Percentiles rank a stretch among this genome's conserved stretches.
These are phyloP conservation scores for Neolamprologus hecqui DNA, from an alignment of 2,113 vertebrate genomes.

Conservation along the genomic window DNA sequence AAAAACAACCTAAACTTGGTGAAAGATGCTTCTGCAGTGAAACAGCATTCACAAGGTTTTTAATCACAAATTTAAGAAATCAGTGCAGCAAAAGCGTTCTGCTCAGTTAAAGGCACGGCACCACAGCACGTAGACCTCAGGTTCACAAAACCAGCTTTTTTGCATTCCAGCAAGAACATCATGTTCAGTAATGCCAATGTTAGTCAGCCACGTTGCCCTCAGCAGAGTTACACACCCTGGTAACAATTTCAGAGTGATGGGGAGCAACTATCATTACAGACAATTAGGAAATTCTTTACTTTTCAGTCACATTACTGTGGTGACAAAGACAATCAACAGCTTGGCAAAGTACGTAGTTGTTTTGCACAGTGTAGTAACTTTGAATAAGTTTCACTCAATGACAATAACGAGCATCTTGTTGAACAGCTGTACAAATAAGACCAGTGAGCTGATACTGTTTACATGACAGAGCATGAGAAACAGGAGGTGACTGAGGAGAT, in stretches of 20 bases:
- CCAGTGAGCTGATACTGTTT: neutral
- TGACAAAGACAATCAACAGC: fast-evolving
- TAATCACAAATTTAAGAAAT: neutral
- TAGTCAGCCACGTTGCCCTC: neutral
- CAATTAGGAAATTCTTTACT: neutral
- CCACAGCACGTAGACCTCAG: neutral
- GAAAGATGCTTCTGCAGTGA: neutral
- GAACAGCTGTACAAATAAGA: neutral
- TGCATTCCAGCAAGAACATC: neutral
- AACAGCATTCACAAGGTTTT: neutral
- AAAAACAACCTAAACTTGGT: fast-evolving
- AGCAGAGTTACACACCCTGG: neutral
- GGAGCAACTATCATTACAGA: neutral
- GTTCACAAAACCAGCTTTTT: neutral
- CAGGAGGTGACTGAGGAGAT: neutral
- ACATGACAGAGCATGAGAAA: neutral
- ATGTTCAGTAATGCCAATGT: neutral
- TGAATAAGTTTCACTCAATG: neutral
- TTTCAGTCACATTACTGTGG: neutral
- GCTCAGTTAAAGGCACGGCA: neutral
- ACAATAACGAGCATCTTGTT: neutral
- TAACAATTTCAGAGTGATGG: neutral
- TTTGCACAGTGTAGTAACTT: neutral
- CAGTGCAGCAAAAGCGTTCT: neutral
- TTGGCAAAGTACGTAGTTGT: neutral